phyloP scores from a whole-genome alignment of 1,140 invertebrate genomes.

The Drosophila kurseongensis region DNA sequence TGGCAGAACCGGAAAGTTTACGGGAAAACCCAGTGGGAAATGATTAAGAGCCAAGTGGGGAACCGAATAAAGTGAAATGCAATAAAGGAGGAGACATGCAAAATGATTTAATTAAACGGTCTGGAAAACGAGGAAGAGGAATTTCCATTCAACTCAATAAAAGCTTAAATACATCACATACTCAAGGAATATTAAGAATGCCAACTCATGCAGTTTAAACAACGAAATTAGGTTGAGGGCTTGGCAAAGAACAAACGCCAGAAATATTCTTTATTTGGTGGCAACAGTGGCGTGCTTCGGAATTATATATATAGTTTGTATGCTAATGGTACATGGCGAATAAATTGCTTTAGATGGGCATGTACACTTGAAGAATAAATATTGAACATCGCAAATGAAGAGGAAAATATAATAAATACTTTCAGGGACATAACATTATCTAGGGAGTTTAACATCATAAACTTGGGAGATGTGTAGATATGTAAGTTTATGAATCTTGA shows the following conservation, averaged over 20 bases:
- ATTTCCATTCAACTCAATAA: background rate
- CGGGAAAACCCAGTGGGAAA: conserved; percentile 22
- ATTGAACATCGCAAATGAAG: too few species aligned
- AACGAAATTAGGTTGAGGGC: conserved; percentile 5
- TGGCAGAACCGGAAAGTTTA: conserved; percentile 10
- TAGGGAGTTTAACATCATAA: too few species aligned
- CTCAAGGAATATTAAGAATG: conserved; percentile 8
- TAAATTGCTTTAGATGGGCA: conserved; percentile 11
- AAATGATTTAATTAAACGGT: conserved; percentile 25
- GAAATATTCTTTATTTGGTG: conserved; percentile 11
- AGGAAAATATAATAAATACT: too few species aligned
- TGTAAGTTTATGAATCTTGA: too few species aligned
- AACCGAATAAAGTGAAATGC: conserved; percentile 14
- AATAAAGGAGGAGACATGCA: background rate
- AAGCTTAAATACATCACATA: background rate
- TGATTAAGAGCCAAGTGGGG: background rate
- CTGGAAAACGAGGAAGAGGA: background rate
- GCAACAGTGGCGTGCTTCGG: background rate
- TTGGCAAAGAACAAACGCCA: conserved; percentile 3
- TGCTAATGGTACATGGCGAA: conserved; percentile 18
- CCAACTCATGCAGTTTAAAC: conserved; percentile 4
- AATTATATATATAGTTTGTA: conserved; percentile 6
- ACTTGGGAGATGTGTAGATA: too few species aligned
- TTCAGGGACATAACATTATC: too few species aligned
- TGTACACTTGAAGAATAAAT: background rate